A percentile compares a stretch with the other conserved stretches of the same genome.
Conservation (phyloP, 37 sponge, comb jelly and placozoan genomes). For the Aplysina aerophoba region DNA sequence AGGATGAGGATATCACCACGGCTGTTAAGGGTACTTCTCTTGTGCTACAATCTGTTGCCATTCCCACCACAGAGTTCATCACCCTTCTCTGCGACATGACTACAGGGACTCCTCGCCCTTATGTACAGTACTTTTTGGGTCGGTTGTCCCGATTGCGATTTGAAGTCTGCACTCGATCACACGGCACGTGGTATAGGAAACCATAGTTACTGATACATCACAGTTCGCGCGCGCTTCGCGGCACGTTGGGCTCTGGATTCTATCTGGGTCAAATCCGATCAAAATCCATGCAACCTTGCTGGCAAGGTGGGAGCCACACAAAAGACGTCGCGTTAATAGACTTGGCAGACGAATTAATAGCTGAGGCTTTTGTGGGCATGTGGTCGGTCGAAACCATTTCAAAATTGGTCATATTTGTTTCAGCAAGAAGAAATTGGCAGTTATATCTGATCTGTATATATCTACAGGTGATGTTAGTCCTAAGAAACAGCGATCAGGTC, state of each 20-base stretch:
- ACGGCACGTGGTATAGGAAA: no score
- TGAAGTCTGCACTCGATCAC: no score
- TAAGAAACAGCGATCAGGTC: background rate
- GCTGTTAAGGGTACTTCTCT: no score
- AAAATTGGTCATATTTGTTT: background rate
- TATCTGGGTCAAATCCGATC: no score
- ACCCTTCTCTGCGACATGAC: background rate
- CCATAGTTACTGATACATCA: background rate
- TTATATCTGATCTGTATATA: background rate
- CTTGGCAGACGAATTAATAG: conserved; percentile 34
- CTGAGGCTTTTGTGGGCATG: conserved; percentile 38
- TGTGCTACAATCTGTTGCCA: background rate
- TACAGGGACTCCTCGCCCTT: background rate
- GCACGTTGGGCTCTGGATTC: no score
- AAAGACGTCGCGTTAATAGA: no score
- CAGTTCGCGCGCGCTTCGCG: background rate
- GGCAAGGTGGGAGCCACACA: no score
- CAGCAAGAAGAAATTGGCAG: background rate
- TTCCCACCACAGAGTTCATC: background rate
- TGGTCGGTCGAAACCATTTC: background rate
- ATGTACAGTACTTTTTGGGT: no score
- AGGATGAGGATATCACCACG: no score
- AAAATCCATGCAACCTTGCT: no score
- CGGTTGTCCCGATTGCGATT: no score
- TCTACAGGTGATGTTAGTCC: conserved; percentile 25